Evolutionary conservation across 2,888 invertebrate genomes (phyloP).

Genomic region (Sisyra nigra): DNA sequence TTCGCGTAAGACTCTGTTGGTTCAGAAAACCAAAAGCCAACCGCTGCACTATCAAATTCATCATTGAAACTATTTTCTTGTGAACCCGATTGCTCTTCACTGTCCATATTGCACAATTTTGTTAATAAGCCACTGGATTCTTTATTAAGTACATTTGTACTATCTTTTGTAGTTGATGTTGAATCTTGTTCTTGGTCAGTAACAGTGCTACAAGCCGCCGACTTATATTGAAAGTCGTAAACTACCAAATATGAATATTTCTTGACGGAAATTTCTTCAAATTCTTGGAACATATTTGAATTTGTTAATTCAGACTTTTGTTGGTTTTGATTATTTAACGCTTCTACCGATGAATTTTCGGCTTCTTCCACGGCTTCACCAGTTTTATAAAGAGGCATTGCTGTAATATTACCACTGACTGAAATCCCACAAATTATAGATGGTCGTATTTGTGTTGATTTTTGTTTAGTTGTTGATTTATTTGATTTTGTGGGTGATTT

Average conservation of each 20-base stretch:
- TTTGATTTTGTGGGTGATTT: slow-evolving; percentile 15
- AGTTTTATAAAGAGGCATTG: slow-evolving; percentile 6
- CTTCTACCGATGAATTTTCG: slow-evolving; percentile 35
- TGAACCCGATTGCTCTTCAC: background rate
- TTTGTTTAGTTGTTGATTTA: slow-evolving; percentile 12
- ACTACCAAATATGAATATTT: slow-evolving; percentile 44
- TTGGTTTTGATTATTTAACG: slow-evolving; percentile 64
- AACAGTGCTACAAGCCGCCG: slow-evolving; percentile 21
- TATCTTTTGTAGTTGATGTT: slow-evolving; percentile 8
- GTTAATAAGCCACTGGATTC: background rate
- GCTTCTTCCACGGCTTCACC: slow-evolving; percentile 9
- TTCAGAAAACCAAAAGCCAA: background rate
- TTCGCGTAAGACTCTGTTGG: slow-evolving; percentile 2
- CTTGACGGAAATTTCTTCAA: slow-evolving; percentile 17
- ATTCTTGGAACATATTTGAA: slow-evolving; percentile 17
- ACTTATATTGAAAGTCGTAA: slow-evolving; percentile 51
- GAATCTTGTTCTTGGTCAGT: slow-evolving; percentile 31
- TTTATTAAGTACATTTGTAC: slow-evolving; percentile 6
- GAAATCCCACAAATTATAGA: slow-evolving; percentile 34
- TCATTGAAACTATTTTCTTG: background rate
- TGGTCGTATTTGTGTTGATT: slow-evolving; percentile 24
- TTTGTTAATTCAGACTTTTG: slow-evolving; percentile 28
- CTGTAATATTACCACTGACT: slow-evolving; percentile 13
- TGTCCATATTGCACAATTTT: background rate
- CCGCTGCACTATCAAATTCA: background rate